Percentiles rank a stretch among this genome's conserved stretches.
phyloP scores from a whole-genome alignment of 2,888 invertebrate genomes.

The Drosophila melanocephala region DNA sequence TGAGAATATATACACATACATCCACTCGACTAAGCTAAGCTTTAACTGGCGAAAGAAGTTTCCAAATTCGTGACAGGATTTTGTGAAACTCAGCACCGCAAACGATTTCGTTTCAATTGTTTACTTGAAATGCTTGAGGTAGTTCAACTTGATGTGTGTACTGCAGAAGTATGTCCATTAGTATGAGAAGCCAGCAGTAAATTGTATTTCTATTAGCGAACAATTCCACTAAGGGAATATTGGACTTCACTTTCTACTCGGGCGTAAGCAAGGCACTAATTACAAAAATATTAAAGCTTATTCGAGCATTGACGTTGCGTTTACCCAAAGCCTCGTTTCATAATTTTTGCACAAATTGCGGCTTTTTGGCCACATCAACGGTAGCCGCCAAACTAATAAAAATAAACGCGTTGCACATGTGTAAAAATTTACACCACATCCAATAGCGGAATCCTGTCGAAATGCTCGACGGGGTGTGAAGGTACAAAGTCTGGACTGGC shows the following conservation, averaged over 20 bases:
- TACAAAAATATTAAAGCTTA: slow-evolving; percentile 76
- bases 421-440: slow-evolving; percentile 76
- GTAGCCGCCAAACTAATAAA: slow-evolving; percentile 73
- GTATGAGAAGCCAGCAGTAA: not conserved
- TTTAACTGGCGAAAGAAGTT: slow-evolving; percentile 33
- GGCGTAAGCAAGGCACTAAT: slow-evolving; percentile 56
- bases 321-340: slow-evolving; percentile 83
- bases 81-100: slow-evolving; percentile 18
- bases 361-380: slow-evolving; percentile 59
- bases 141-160: not conserved
- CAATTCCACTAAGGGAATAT: not conserved
- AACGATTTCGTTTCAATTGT: slow-evolving; percentile 25
- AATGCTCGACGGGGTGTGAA: slow-evolving; percentile 4
- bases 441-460: slow-evolving; percentile 7
- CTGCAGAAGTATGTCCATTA: not conserved
- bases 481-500: slow-evolving; percentile 29
- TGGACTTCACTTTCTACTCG: not conserved
- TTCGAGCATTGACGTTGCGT: slow-evolving; percentile 78
- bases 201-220: not conserved
- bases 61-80: slow-evolving; percentile 50
- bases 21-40: slow-evolving; percentile 18
- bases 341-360: slow-evolving; percentile 82
- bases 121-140: slow-evolving; percentile 3
- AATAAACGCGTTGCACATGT: slow-evolving; percentile 69
- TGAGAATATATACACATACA: slow-evolving; percentile 42